These are phyloP conservation scores for Hemichromis elongatus DNA, from an alignment of 2,113 vertebrate species.

Conservation along the genomic window DNA sequence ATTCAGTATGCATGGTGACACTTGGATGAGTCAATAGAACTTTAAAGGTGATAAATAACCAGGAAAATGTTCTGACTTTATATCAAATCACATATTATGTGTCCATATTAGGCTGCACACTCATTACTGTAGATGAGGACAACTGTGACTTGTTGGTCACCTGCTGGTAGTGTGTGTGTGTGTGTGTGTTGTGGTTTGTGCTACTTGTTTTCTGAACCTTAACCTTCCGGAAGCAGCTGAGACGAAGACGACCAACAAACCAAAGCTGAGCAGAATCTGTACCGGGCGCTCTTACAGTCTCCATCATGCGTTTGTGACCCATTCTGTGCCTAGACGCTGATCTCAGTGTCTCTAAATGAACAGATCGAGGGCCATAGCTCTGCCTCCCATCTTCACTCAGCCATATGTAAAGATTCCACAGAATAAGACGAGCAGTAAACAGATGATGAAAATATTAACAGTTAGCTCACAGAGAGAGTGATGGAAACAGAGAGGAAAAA, in stretches of 20 bases:
- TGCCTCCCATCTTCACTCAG: neutral
- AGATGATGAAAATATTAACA: conserved; percentile 53
- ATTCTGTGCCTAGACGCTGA: neutral
- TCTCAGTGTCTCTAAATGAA: neutral
- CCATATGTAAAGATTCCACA: neutral
- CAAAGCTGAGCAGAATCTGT: accelerated
- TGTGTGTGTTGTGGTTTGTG: neutral
- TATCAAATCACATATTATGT: neutral
- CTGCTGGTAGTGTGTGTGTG: neutral
- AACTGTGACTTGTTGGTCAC: neutral
- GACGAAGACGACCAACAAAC: neutral
- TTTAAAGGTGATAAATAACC: neutral
- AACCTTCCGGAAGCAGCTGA: neutral
- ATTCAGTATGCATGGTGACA: neutral
- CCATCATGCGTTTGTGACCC: neutral
- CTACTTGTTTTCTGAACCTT: neutral
- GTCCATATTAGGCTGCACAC: neutral
- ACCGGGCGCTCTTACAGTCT: neutral
- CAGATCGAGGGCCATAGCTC: neutral
- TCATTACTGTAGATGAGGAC: neutral
- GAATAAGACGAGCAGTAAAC: conserved; percentile 16
- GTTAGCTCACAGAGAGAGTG: conserved; percentile 53
- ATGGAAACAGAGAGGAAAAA: conserved; percentile 42
- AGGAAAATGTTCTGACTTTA: neutral
- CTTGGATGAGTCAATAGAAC: neutral